phyloP scores from a whole-genome alignment of 2,888 invertebrate species.

The Phengaris arion region DNA sequence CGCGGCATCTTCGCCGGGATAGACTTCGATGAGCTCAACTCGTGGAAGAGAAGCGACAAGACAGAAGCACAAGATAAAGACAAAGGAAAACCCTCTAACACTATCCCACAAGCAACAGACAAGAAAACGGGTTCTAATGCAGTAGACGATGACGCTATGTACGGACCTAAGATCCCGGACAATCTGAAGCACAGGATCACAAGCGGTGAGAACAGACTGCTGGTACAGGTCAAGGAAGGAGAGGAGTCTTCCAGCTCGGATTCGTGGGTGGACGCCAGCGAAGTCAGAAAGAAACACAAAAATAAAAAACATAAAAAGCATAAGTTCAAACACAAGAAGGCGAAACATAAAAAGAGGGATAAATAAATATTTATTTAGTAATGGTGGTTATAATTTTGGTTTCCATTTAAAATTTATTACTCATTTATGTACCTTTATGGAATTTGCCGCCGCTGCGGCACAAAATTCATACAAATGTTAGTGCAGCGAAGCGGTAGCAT shows the following conservation, averaged over 20 bases:
- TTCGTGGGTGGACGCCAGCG: constrained; percentile 75
- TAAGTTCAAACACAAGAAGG: constrained; percentile 66
- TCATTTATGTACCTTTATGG: too few relatives aligned
- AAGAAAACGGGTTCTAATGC: constrained; percentile 34
- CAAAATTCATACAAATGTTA: too few relatives aligned
- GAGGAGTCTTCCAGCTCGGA: constrained; percentile 60
- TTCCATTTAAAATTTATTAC: not conserved
- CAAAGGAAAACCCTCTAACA: constrained; percentile 27
- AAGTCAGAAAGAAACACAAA: constrained; percentile 60
- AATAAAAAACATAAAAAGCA: constrained; percentile 73
- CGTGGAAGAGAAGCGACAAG: constrained; percentile 59
- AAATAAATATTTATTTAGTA: constrained; percentile 43
- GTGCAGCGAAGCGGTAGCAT: too few relatives aligned
- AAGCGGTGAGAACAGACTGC: constrained; percentile 42
- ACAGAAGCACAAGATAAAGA: constrained; percentile 36
- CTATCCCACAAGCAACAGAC: constrained; percentile 34
- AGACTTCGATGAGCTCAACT: constrained; percentile 79
- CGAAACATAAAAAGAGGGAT: constrained; percentile 68
- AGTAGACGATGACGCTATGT: constrained; percentile 53
- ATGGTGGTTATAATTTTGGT: not conserved
- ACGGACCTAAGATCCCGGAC: constrained; percentile 81
- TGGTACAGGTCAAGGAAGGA: constrained; percentile 45
- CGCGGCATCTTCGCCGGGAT: constrained; percentile 85
- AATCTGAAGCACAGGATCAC: constrained; percentile 47
- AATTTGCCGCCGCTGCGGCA: too few relatives aligned